These are phyloP conservation scores for Megatriorchis doriae DNA, from an alignment of 2,113 vertebrate species.

Conservation along the genomic window DNA sequence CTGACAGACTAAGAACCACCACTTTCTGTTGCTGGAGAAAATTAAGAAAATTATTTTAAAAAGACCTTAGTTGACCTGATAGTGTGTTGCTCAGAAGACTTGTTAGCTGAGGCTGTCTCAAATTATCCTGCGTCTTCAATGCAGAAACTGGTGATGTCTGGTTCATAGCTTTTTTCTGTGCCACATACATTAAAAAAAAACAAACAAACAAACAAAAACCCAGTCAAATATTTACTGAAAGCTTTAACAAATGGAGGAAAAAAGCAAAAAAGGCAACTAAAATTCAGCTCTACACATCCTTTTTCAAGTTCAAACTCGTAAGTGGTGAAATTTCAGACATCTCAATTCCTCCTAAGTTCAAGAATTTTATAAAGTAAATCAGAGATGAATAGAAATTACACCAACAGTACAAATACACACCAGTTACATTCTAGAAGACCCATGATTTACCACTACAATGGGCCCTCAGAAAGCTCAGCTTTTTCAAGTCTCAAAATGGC, in stretches of 20 bases:
- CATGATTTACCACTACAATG: not conserved
- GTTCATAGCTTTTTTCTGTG: constrained; percentile 74
- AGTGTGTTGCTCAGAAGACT: constrained; percentile 78
- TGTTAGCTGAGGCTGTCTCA: constrained; percentile 76
- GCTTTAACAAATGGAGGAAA: not conserved
- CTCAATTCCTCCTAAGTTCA: not conserved
- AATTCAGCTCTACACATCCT: not conserved
- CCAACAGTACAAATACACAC: not conserved
- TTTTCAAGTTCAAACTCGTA: not conserved
- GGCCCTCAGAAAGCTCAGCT: not conserved
- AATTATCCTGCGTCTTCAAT: constrained; percentile 73
- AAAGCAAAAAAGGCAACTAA: not conserved
- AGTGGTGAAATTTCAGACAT: not conserved
- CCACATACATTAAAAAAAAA: not conserved
- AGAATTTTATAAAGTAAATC: not conserved
- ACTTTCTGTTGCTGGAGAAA: not conserved
- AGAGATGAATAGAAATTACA: not conserved
- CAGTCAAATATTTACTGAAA: not conserved
- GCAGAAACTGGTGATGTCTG: constrained; percentile 72
- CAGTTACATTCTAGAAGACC: not conserved
- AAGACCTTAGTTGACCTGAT: constrained; percentile 67
- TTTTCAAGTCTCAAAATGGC: not conserved
- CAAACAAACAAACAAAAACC: not conserved
- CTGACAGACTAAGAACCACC: not conserved
- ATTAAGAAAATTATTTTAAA: constrained; percentile 18